Evolutionary conservation across 2,888 invertebrate genomes (phyloP).

Genomic region (Agrochola litura): DNA sequence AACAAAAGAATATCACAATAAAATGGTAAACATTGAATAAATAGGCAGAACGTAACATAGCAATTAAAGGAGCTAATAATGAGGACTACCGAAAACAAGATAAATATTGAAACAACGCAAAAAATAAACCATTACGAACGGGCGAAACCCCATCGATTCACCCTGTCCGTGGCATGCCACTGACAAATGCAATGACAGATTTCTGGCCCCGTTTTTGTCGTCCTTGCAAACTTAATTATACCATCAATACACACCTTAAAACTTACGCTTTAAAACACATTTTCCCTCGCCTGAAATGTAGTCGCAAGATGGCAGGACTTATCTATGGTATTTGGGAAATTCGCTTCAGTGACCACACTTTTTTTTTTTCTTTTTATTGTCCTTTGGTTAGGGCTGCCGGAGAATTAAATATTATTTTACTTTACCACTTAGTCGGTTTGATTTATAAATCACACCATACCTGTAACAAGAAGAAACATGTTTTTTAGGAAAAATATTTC

Average conservation of each 20-base stretch:
- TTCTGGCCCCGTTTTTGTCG: constrained; percentile 66
- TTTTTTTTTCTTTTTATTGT: constrained; percentile 64
- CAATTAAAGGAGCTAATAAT: constrained; percentile 30
- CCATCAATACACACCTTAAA: constrained; percentile 37
- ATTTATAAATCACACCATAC: constrained; percentile 45
- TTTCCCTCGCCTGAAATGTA: constrained; percentile 40
- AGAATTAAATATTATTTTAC: constrained; percentile 50
- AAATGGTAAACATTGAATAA: background rate
- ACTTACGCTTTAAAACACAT: constrained; percentile 23
- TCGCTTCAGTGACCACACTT: constrained; percentile 69
- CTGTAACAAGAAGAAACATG: constrained; percentile 57
- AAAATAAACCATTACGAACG: constrained; percentile 61
- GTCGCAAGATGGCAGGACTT: constrained; percentile 49
- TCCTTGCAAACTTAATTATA: constrained; percentile 37
- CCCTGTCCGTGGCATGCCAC: constrained; percentile 68
- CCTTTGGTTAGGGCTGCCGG: constrained; percentile 56
- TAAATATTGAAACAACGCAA: constrained; percentile 58
- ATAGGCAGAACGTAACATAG: background rate
- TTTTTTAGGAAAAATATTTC: background rate
- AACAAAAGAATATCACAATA: constrained; percentile 1
- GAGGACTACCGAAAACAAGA: constrained; percentile 50
- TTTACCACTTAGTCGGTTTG: constrained; percentile 37
- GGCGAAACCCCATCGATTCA: constrained; percentile 67
- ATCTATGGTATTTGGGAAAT: constrained; percentile 72
- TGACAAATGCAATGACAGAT: constrained; percentile 77